A percentile compares a stretch with the other conserved stretches of the same genome.
Conservation (phyloP, 2,797 vertebrate genomes). For the Macropus fuliginosus region DNA sequence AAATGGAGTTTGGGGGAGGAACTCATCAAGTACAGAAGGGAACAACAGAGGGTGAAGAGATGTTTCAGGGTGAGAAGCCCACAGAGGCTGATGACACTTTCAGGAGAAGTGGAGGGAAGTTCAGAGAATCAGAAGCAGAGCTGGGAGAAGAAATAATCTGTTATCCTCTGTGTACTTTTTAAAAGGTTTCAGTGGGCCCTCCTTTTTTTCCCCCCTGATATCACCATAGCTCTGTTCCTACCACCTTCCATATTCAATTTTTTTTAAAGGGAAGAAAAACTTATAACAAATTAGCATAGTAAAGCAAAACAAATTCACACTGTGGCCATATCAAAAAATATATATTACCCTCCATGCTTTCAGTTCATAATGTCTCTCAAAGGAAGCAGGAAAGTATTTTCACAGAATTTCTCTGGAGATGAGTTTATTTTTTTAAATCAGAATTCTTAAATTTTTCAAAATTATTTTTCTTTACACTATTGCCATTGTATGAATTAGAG, state of each 20-base stretch:
- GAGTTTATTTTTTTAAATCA: neutral
- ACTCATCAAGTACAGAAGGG: neutral
- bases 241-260: neutral
- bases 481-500: neutral
- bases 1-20: neutral
- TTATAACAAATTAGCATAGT: neutral
- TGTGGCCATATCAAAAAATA: neutral
- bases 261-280: neutral
- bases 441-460: neutral
- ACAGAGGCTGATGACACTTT: neutral
- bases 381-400: neutral
- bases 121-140: neutral
- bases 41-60: neutral
- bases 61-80: neutral
- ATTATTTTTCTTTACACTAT: neutral
- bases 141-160: neutral
- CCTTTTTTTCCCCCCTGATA: neutral
- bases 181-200: neutral
- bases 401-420: neutral
- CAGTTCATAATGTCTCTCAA: neutral
- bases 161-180: neutral
- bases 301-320: neutral
- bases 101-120: neutral
- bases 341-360: neutral
- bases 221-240: neutral